These are phyloP conservation scores for Dasyprocta punctata DNA, from an alignment of 2,113 vertebrate genomes.

Conservation along the genomic window DNA sequence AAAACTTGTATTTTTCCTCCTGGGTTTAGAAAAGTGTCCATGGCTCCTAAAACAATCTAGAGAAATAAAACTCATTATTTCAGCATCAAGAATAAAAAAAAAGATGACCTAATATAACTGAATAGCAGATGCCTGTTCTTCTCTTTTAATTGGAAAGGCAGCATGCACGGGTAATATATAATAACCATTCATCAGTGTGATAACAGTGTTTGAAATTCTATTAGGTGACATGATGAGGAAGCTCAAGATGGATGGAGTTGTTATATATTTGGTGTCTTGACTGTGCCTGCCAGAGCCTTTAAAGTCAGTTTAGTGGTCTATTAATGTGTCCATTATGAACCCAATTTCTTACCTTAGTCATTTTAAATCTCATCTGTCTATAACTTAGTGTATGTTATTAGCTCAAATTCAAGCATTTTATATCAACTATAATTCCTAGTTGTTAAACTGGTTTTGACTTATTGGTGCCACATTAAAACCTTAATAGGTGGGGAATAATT, in stretches of 20 bases:
- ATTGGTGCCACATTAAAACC: conserved; percentile 80
- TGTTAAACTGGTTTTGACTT: conserved; percentile 81
- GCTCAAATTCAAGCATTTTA: conserved; percentile 81
- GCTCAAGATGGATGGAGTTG: conserved; percentile 70
- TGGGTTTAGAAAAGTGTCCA: background rate
- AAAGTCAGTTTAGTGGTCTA: conserved; percentile 78
- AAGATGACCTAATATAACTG: background rate
- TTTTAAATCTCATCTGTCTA: conserved; percentile 80
- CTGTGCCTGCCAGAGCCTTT: conserved; percentile 72
- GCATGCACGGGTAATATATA: conserved; percentile 42
- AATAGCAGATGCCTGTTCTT: conserved; percentile 44
- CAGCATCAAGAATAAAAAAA: background rate
- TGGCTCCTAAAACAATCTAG: background rate
- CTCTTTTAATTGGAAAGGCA: conserved; percentile 65
- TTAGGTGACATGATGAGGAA: conserved; percentile 71
- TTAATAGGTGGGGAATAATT: conserved; percentile 79
- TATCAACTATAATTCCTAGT: conserved; percentile 78
- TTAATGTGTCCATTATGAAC: conserved; percentile 79
- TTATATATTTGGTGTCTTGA: conserved; percentile 77
- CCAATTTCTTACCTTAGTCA: conserved; percentile 78
- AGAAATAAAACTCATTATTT: conserved; percentile 5
- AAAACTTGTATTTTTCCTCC: background rate
- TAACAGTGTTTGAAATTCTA: conserved; percentile 76
- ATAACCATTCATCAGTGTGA: conserved; percentile 69
- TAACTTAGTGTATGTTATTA: conserved; percentile 79